Percentiles rank a stretch among this genome's conserved stretches.
These are phyloP conservation scores for Danio jaintianensis DNA, from an alignment of 2,797 vertebrate genomes.

Conservation along the genomic window DNA sequence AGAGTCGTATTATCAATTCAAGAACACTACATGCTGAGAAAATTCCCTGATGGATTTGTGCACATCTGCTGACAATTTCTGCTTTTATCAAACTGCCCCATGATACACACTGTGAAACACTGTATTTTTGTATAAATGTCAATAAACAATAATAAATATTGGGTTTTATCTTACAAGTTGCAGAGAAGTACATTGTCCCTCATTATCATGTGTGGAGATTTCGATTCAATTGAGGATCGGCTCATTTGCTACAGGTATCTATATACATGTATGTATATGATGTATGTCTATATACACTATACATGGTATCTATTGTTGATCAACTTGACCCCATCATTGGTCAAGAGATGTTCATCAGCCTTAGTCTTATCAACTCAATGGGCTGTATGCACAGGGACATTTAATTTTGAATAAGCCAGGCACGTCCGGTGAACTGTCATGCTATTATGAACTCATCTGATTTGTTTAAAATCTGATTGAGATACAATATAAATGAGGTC, in stretches of 20 bases:
- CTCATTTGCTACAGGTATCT: not conserved
- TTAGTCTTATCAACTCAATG: too few relatives aligned
- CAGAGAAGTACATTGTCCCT: not conserved
- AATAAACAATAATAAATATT: not conserved
- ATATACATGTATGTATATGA: too few relatives aligned
- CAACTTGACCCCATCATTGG: too few relatives aligned
- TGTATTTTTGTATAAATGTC: slow-evolving; percentile 10
- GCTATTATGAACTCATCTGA: too few relatives aligned
- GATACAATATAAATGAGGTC: too few relatives aligned
- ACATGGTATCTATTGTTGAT: not conserved
- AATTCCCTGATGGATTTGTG: slow-evolving; percentile 87
- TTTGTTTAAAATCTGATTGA: too few relatives aligned
- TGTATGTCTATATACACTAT: too few relatives aligned
- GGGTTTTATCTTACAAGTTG: not conserved
- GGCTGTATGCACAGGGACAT: too few relatives aligned
- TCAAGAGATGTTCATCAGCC: too few relatives aligned
- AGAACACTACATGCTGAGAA: slow-evolving; percentile 83
- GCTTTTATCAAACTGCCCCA: not conserved
- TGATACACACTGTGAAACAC: slow-evolving; percentile 19
- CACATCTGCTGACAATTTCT: not conserved
- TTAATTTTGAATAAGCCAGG: too few relatives aligned
- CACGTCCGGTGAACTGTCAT: too few relatives aligned
- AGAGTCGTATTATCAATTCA: slow-evolving; percentile 83
- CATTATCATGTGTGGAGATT: not conserved
- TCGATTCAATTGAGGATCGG: not conserved